Evolutionary conservation across 2,797 vertebrate genomes (phyloP), one percentile per base, ranked within the genome.

Genomic region (Pangasius mekongensis): DNA sequence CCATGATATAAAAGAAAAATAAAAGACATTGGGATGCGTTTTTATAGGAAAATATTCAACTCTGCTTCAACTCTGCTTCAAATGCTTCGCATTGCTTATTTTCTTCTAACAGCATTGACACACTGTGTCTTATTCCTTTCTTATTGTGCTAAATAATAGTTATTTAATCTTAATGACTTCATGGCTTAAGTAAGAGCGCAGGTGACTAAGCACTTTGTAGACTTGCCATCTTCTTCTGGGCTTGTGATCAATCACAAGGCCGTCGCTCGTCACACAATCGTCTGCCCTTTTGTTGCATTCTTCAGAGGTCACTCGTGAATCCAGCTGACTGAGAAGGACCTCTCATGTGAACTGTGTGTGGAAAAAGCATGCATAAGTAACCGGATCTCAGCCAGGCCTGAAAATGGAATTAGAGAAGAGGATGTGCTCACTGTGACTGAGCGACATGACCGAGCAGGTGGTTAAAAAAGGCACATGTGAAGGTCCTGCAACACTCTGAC

Each of bases 381-480:
- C 24, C 84, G 49, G 76, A 87, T 74, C 60, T 84, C 39, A 62
- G 22, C 64, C 87, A 76, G 52, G 87, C 89, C 76, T 54, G 64
- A 77, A 90, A 91, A 88, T 90, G 91, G 87, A 87, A 82, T 86
- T 56, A 47, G 60, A 82, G 84, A 84, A 88, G 71, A 84, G 9
- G 81, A 88, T 89, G 86, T 60, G 33, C 64, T 85, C 66, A 83
- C 9, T 66, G 49, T 81, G 43, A 36, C 64, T 71, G n/a, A 43
- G 77, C 30, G 30, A 62, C 58, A 36, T 91, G 88, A 83, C 85
- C 43, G 56, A 86, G 87, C 88, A 89, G 88, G 88, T 89, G 87
- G 78, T 43, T 52, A 3, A 8, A 60, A 86, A 64, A 7, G 49
- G 20, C 81, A 64, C 64, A 71, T 20, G 69, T 62, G 39, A 67